These are phyloP conservation scores for Rhea pennata DNA, from an alignment of 2,113 vertebrate genomes.

Conservation along the genomic window DNA sequence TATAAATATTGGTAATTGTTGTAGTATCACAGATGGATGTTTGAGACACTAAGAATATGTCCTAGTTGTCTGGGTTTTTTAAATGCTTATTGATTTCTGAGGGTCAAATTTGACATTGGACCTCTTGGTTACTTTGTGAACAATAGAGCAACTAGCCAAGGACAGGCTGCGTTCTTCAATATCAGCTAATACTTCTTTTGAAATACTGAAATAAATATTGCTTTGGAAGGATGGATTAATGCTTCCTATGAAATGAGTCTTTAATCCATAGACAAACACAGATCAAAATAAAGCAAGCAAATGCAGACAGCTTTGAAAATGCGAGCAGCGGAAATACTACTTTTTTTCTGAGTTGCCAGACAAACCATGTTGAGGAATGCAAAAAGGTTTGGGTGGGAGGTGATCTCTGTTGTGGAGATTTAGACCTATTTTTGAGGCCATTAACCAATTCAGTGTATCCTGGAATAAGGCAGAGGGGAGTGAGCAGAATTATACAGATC, in stretches of 20 bases:
- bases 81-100: not conserved
- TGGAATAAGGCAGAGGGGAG: not conserved
- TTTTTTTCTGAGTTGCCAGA: not conserved
- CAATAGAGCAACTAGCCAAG: not conserved
- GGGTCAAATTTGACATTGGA: not conserved
- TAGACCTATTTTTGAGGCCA: not conserved
- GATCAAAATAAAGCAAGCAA: not conserved
- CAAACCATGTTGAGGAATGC: not conserved
- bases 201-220: not conserved
- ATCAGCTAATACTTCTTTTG: not conserved
- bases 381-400: not conserved
- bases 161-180: not conserved
- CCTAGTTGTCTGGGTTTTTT: not conserved
- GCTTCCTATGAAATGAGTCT: not conserved
- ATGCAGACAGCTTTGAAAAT: not conserved
- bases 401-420: not conserved
- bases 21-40: not conserved
- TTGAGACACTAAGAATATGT: not conserved
- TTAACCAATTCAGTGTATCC: not conserved
- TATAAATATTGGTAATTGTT: not conserved
- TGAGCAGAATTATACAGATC: not conserved
- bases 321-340: not conserved
- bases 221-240: not conserved
- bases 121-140: not conserved
- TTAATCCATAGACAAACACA: not conserved